A percentile compares a stretch with the other conserved stretches of the same genome.
Evolutionary conservation across 1,140 invertebrate genomes (phyloP).

Genomic region (Protaetia brevitarsis): DNA sequence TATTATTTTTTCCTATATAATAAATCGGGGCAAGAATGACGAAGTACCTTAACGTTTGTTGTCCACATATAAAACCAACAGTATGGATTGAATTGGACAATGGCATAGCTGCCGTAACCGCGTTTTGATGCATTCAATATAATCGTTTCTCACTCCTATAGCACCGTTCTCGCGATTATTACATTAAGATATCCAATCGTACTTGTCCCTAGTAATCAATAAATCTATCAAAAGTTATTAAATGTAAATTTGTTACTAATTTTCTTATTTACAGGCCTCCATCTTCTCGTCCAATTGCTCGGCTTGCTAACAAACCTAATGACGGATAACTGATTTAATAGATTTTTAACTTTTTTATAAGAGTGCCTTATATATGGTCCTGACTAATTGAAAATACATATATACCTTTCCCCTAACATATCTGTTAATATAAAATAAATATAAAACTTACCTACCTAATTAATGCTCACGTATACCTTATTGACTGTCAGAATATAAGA

Average conservation of each 20-base stretch:
- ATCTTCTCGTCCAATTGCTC: neutral
- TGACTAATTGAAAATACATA: constrained; percentile 7
- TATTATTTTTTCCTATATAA: neutral
- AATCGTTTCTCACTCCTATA: too few relatives aligned
- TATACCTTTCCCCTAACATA: constrained; percentile 15
- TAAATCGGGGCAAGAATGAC: neutral
- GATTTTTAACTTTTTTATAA: neutral
- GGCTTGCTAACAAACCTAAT: neutral
- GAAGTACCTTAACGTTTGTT: neutral
- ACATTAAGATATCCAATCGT: too few relatives aligned
- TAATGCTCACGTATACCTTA: constrained; percentile 2
- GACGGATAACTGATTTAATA: constrained; percentile 17
- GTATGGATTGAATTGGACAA: too few relatives aligned
- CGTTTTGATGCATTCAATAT: too few relatives aligned
- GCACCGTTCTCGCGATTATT: too few relatives aligned
- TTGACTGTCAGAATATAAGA: neutral
- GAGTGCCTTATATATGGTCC: constrained; percentile 20
- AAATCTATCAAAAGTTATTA: neutral
- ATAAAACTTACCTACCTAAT: neutral
- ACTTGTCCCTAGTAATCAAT: neutral
- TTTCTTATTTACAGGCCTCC: neutral
- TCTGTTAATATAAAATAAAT: constrained; percentile 15
- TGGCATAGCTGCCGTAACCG: too few relatives aligned
- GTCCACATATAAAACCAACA: neutral
- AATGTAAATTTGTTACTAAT: neutral